Conservation (phyloP, 2,797 vertebrate genomes). For the Antrozous pallidus region DNA sequence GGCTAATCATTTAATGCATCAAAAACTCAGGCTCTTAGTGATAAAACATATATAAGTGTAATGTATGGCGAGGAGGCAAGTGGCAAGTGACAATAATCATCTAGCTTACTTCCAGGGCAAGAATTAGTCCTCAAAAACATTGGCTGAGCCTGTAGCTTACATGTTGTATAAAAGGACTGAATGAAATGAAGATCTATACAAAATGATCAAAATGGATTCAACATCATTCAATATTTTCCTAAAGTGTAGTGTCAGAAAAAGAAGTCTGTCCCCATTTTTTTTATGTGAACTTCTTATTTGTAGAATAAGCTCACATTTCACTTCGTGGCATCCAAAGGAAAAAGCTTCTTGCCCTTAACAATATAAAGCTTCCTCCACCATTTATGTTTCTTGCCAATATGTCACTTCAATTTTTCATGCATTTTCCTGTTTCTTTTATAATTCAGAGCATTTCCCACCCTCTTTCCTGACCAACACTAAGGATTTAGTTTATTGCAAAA, state of each 20-base stretch:
- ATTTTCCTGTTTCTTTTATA: constrained; percentile 40
- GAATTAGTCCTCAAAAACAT: not conserved
- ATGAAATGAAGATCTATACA: not conserved
- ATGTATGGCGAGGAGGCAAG: not conserved
- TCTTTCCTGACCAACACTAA: not conserved
- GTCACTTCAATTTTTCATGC: constrained; percentile 34
- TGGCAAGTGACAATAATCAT: not conserved
- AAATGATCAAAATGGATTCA: not conserved
- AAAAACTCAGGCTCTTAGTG: not conserved
- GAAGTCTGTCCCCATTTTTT: not conserved
- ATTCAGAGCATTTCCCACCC: not conserved
- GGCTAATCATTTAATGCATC: not conserved
- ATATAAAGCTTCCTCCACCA: constrained; percentile 35
- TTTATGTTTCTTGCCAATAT: constrained; percentile 32
- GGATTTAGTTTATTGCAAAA: not conserved
- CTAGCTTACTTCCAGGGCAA: not conserved
- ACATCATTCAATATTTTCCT: not conserved
- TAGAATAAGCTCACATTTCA: constrained; percentile 47
- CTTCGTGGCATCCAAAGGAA: not conserved
- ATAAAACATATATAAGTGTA: not conserved
- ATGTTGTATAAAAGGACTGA: not conserved
- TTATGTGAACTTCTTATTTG: not conserved
- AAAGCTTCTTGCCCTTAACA: not conserved
- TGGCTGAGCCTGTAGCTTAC: not conserved
- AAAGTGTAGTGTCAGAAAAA: not conserved